Conservation (phyloP, 2,888 invertebrate genomes). For the Ischnura elegans region DNA sequence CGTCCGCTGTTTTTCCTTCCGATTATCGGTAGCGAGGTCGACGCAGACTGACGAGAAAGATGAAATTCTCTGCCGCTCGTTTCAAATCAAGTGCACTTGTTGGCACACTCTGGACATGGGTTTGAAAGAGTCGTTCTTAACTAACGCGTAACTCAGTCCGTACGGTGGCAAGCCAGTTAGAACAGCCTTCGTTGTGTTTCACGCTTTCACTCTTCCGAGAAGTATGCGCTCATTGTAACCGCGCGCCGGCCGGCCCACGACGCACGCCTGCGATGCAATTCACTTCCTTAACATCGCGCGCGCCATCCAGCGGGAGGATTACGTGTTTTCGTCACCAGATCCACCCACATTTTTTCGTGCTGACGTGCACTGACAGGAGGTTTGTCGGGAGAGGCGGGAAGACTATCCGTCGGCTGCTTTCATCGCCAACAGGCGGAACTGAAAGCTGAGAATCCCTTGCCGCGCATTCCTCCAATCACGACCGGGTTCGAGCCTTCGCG, state of each 20-base stretch:
- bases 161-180: not conserved
- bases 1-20: too few species aligned
- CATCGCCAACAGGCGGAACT: conserved; percentile 6
- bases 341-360: not conserved
- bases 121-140: not conserved
- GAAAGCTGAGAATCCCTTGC: not conserved
- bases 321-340: not conserved
- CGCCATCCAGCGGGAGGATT: not conserved
- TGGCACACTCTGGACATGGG: too few species aligned
- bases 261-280: not conserved
- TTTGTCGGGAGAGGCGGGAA: not conserved
- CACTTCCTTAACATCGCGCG: not conserved
- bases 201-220: not conserved
- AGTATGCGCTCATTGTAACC: not conserved
- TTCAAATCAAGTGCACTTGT: too few species aligned
- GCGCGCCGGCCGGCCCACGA: not conserved
- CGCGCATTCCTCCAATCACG: not conserved
- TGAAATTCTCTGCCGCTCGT: too few species aligned
- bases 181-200: not conserved
- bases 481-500: conserved; percentile 13
- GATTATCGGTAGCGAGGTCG: too few species aligned
- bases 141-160: not conserved
- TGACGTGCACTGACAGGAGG: not conserved
- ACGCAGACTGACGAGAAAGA: too few species aligned
- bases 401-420: not conserved